These are phyloP conservation scores for Pollenia labialis DNA, from an alignment of 2,888 invertebrate species.

Conservation along the genomic window DNA sequence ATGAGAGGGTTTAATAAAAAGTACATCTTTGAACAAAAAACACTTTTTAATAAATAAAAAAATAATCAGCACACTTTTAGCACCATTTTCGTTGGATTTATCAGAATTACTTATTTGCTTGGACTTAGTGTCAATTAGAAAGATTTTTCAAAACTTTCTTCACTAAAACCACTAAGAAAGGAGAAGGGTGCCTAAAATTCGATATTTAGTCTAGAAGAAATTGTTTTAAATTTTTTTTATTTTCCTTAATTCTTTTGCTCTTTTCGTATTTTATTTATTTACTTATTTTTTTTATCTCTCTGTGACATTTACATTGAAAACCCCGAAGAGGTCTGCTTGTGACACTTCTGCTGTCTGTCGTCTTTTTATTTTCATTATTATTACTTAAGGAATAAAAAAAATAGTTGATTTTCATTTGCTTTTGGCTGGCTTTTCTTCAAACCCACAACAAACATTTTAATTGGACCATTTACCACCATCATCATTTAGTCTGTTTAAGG, in stretches of 20 bases:
- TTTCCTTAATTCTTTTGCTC: conserved; percentile 24
- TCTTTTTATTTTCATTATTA: conserved; percentile 41
- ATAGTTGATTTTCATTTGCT: conserved; percentile 10
- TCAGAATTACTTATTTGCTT: neutral
- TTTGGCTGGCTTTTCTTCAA: neutral
- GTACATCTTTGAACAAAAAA: no score
- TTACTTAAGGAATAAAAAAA: conserved; percentile 16
- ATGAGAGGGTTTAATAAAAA: no score
- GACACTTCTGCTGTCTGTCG: conserved; percentile 26
- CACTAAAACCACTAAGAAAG: neutral
- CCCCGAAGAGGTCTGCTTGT: conserved; percentile 49
- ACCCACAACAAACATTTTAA: conserved; percentile 47
- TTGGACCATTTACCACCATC: conserved; percentile 51
- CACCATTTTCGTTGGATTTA: no score
- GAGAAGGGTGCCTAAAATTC: conserved; percentile 42
- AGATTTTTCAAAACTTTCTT: neutral
- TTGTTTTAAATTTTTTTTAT: neutral
- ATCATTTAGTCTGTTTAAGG: conserved; percentile 62
- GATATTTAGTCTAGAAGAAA: conserved; percentile 12
- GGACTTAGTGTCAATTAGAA: neutral
- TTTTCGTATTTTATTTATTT: conserved; percentile 8
- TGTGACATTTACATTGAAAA: conserved; percentile 64
- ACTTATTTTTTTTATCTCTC: conserved; percentile 28
- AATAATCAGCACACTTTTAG: no score
- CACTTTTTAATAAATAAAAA: no score